Evolutionary conservation across 2,113 vertebrate species (phyloP).

Genomic region (human (Homo sapiens)): GRCh38 chr12:74247001-74247500

Average conservation of each 20-base stretch:
- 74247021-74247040: background rate
- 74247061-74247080: background rate
- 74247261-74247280: background rate
- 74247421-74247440: background rate
- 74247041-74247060: background rate
- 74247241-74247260: background rate
- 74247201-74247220: background rate
- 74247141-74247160: background rate
- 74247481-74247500: background rate
- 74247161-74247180: background rate
- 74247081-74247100: background rate
- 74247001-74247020: background rate
- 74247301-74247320: background rate
- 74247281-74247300: background rate
- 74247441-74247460: background rate
- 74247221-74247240: background rate
- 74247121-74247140: background rate
- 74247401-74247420: background rate
- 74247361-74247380: background rate
- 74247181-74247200: background rate
- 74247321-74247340: background rate
- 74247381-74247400: background rate
- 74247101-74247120: background rate
- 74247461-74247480: background rate
- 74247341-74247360: background rate